Base-by-base conservation (phyloP, 92 coral and sea anemone genomes). In the Palythoa grandiflora region DNA sequence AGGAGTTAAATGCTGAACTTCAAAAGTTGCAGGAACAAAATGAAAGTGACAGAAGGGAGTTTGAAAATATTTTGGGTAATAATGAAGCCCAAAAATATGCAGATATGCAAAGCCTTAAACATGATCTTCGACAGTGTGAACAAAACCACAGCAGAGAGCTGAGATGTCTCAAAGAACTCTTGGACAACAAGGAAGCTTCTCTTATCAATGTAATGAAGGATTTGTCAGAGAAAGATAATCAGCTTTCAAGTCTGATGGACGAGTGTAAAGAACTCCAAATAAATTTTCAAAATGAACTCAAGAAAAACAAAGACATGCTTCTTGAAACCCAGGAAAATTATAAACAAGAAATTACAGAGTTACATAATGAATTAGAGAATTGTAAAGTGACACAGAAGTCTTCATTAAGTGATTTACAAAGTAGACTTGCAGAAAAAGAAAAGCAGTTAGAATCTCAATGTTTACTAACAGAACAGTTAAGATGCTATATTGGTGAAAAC, bases 401-500 rank as follows among this genome's bases (percentile, higher is more conserved):
- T n/a, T 63, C 73, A 39, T 59, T 81, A 40, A 66, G 20, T 81
- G 86, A 81, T 1, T 28, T 81, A 20, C 75, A 81, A 51, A 50
- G 75, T 65, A 65, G 83, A 75, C 89, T 96, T 75, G 74, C 77
- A 54, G 60, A 87, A 74, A 96, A 91, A 71, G 94, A 96, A 55
- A 91, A 89, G 37, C 92, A 96, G 80, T 83, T 96, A 37, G 76
- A 92, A 65, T 83, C 77, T 6, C 92, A 90, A 75, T 83, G 59
- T 15, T 84, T 60, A 19, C 40, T 91, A 35, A 89, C 92, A 61
- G 96, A 95, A 40, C 98, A 96, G 65, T 85, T 96, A 59, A 92
- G 93, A 87, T 83, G 90, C 17, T 96, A 96, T 88, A 92, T 96
- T 51, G 98, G 98, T 36, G 94, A 96, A 86, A 90, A 93, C 78